phyloP scores from a whole-genome alignment of 2,888 invertebrate species.

The Tipula helvola region DNA sequence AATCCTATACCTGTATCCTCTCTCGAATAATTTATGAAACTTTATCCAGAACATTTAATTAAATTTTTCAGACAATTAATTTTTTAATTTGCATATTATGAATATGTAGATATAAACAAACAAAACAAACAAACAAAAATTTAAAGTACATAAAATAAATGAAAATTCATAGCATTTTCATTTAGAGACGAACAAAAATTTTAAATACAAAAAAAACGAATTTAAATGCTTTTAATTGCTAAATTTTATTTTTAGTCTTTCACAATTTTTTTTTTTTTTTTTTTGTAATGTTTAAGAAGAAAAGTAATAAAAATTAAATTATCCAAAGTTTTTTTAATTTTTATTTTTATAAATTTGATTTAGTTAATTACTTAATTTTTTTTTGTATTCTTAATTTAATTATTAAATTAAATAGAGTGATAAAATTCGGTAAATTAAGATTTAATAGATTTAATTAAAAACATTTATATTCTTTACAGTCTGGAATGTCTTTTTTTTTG shows the following conservation, averaged over 20 bases:
- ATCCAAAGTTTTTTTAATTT: neutral
- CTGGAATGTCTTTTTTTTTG: neutral
- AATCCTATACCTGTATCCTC: neutral
- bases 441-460: neutral
- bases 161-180: neutral
- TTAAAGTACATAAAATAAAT: neutral
- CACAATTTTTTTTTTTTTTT: neutral
- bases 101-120: neutral
- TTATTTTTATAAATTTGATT: neutral
- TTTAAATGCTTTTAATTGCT: neutral
- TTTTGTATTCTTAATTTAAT: neutral
- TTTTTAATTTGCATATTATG: neutral
- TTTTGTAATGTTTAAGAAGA: neutral
- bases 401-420: neutral
- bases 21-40: neutral
- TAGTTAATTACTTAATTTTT: neutral
- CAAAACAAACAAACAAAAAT: neutral
- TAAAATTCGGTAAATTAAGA: neutral
- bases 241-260: neutral
- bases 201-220: neutral
- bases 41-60: neutral
- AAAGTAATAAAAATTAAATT: neutral
- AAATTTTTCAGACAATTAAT: neutral
- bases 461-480: neutral
- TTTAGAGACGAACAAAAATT: neutral